phyloP scores from a whole-genome alignment of 2,888 invertebrate genomes.

The Malthinus flaveolus region DNA sequence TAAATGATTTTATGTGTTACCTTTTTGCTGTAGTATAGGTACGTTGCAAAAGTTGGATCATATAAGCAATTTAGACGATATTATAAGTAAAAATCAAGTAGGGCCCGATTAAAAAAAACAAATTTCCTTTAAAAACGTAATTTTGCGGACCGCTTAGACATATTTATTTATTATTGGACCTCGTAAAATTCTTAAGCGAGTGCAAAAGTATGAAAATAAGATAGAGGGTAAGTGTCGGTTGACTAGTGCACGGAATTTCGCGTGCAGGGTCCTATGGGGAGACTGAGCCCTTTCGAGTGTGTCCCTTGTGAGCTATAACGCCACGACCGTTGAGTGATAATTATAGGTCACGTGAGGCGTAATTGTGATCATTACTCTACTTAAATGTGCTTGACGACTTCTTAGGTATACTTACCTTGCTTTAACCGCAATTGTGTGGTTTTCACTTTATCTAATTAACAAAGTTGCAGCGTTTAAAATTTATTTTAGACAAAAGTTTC shows the following conservation, averaged over 20 bases:
- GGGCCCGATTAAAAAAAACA: neutral
- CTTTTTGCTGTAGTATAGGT: conserved; percentile 7
- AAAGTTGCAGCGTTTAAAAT: neutral
- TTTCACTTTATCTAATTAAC: neutral
- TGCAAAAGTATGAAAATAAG: conserved; percentile 22
- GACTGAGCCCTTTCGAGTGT: conserved; percentile 34
- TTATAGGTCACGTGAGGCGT: conserved; percentile 53
- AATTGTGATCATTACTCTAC: conserved; percentile 50
- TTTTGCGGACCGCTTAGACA: neutral
- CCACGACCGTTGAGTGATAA: conserved; percentile 52
- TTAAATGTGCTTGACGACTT: conserved; percentile 33
- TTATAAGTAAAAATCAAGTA: neutral
- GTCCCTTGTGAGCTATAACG: conserved; percentile 41
- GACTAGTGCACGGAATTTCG: conserved; percentile 32
- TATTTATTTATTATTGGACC: neutral
- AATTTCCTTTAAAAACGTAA: no score
- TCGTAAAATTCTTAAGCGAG: conserved; percentile 15
- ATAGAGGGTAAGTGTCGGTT: conserved; percentile 25
- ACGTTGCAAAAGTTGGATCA: neutral
- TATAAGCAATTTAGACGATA: neutral
- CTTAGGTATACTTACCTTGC: conserved; percentile 28
- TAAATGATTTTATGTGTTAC: conserved; percentile 35
- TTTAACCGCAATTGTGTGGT: conserved; percentile 10
- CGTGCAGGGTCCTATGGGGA: conserved; percentile 37
- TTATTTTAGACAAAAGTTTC: neutral